Percentiles rank a stretch among this genome's conserved stretches.
These are phyloP conservation scores for Spermophilus dauricus DNA, from an alignment of 2,113 vertebrate genomes.

Conservation along the genomic window DNA sequence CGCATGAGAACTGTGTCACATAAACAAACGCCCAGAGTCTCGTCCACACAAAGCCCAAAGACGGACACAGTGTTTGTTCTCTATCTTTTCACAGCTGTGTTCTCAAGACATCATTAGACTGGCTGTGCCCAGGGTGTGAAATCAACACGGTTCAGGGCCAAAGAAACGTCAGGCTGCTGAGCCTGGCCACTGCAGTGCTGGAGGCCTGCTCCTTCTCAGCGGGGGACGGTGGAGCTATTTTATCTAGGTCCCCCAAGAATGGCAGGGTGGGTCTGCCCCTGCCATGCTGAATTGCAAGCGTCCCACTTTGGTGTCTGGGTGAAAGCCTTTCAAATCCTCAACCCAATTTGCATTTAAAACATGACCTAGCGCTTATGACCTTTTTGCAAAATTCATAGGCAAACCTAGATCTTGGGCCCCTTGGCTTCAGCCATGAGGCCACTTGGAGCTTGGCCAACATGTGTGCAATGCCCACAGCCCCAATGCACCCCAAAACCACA, in stretches of 20 bases:
- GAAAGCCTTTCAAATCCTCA: constrained; percentile 64
- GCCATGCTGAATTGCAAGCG: background rate
- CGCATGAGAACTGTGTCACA: background rate
- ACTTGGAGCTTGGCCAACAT: background rate
- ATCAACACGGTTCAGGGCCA: constrained; percentile 64
- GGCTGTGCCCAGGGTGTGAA: constrained; percentile 74
- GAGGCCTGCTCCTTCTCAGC: constrained; percentile 46
- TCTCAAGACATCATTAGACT: constrained; percentile 71
- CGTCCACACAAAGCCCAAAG: background rate
- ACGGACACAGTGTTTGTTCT: background rate
- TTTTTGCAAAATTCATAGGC: background rate
- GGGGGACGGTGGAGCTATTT: constrained; percentile 67
- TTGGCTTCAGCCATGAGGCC: background rate
- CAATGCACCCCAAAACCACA: background rate
- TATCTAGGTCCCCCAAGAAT: constrained; percentile 68
- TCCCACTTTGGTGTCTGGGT: constrained; percentile 63
- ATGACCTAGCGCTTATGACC: constrained; percentile 51
- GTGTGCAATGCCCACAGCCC: rapidly evolving
- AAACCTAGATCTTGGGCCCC: background rate
- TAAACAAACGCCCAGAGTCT: background rate
- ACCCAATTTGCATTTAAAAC: constrained; percentile 36
- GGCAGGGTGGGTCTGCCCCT: constrained; percentile 47
- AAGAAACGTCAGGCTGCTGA: constrained; percentile 52
- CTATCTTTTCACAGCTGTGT: background rate
- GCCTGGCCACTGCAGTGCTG: background rate